Conservation (phyloP, 2,888 invertebrate species). For the Trimorus sp. region DNA sequence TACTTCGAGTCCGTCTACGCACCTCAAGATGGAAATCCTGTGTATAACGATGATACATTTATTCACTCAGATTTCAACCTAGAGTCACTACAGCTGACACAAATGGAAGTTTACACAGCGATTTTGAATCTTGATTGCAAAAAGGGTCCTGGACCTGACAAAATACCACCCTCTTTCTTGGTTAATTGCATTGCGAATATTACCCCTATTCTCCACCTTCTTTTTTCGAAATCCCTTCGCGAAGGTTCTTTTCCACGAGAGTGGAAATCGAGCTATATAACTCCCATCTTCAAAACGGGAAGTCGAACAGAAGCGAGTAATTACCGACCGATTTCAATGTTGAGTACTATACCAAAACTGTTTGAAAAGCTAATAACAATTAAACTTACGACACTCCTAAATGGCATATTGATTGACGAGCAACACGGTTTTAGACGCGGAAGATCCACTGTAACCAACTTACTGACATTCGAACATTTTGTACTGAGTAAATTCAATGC, state of each 20-base stretch:
- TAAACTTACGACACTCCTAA: not conserved
- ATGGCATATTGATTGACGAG: not conserved
- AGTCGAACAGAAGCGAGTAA: not conserved
- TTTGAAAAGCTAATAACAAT: not conserved
- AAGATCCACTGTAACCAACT: not conserved
- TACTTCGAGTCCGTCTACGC: no score
- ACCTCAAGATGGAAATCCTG: conserved; percentile 7
- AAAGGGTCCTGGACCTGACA: not conserved
- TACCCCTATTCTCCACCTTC: not conserved
- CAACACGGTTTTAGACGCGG: not conserved
- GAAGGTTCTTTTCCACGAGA: not conserved
- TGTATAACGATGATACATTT: not conserved
- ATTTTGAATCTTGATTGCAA: not conserved
- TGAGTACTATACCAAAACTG: not conserved
- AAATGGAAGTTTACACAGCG: not conserved
- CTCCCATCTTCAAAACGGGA: not conserved
- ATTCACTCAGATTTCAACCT: not conserved
- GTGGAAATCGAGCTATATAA: conserved; percentile 2
- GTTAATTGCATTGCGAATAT: not conserved
- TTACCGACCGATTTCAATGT: conserved; percentile 2
- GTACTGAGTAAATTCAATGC: not conserved
- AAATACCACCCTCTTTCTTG: not conserved
- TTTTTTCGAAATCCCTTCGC: not conserved
- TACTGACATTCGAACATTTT: not conserved
- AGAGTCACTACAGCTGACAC: not conserved